Evolutionary conservation across 2,888 invertebrate genomes (phyloP), one percentile per base, ranked within the genome.

Genomic region (Ellobium chinense): DNA sequence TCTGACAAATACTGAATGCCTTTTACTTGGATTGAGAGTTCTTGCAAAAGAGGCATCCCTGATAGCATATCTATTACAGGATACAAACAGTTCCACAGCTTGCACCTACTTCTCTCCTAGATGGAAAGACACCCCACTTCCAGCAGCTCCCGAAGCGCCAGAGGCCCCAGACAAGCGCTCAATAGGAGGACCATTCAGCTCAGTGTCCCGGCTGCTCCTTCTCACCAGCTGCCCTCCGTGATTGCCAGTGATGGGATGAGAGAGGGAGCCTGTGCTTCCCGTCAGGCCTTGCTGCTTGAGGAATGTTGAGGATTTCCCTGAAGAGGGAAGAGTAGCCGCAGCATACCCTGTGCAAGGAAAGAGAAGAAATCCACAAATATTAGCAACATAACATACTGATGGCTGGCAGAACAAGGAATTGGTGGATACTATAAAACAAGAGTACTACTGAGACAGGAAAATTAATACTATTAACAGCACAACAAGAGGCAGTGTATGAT

Each of bases 191-290:
- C 31, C 60, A 12, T 39, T 21, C 14, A 70, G 37, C 56, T 80
- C 80, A 37, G 34, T 69, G 46, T 83, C 78, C 18, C 78, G 56
- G 63, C 75, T 68, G 24, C 77, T 70, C 2, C 70, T 75, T 31
- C 78, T 69, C 18, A 58, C 69, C 5, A 39, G 31, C 29, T 34
- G 69, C 37, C 29, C 29, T n/a, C 37, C 60, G 21, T n/a, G 2
- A 37, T 66, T 58, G 46, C 34, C 31, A 75, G 46, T 60, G 4
- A 36, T 27, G 29, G 36, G 37, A 31, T 80, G 60, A 37, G 82
- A 75, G 18, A 83, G 81, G 14, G 83, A 83, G 18, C 79, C 81
- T 9, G 81, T 83, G 65, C 83, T 83, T n/a, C 83, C 83, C 34
- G 74, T 65, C 37, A 65, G 63, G 0, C 74, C 39, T 21, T 81